phyloP scores from a whole-genome alignment of 1,140 invertebrate species.

The Caenorhabditis tropicalis region DNA sequence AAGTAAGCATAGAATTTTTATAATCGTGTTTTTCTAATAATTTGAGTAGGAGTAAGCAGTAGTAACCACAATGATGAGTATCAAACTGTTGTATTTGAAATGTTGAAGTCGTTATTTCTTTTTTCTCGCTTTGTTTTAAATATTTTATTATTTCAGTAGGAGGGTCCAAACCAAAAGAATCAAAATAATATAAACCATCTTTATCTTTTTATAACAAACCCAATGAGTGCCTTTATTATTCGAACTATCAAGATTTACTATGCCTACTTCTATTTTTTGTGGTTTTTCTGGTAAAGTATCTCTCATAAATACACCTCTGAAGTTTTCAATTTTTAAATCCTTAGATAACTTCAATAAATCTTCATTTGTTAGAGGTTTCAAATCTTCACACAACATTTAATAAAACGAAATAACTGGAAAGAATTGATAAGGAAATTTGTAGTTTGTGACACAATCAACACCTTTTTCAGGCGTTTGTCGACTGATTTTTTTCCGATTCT shows the following conservation, averaged over 20 bases:
- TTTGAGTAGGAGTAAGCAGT: conserved; percentile 53
- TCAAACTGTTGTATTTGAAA: conserved; percentile 57
- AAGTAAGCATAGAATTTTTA: background rate
- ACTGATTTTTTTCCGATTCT: too few species aligned
- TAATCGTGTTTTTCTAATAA: conserved; percentile 44
- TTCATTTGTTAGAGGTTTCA: conserved; percentile 55
- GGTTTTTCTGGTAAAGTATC: conserved; percentile 52
- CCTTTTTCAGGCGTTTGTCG: too few species aligned
- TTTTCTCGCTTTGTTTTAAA: conserved; percentile 26
- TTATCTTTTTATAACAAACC: conserved; percentile 55
- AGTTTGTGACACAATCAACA: too few species aligned
- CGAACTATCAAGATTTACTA: conserved; percentile 56
- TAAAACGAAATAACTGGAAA: too few species aligned
- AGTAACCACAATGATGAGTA: conserved; percentile 57
- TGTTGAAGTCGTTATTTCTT: conserved; percentile 47
- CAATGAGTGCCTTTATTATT: conserved; percentile 57
- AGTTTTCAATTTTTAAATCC: conserved; percentile 47
- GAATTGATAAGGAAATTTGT: too few species aligned
- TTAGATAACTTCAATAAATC: conserved; percentile 47
- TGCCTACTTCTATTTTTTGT: conserved; percentile 55
- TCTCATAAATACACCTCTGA: conserved; percentile 53
- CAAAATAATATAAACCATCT: conserved; percentile 52
- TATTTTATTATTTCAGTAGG: conserved; percentile 55
- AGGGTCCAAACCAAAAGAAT: conserved; percentile 57
- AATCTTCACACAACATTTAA: conserved; percentile 44